Evolutionary conservation across 2,113 vertebrate genomes (phyloP).

Genomic region (Poeciliopsis occidentalis): DNA sequence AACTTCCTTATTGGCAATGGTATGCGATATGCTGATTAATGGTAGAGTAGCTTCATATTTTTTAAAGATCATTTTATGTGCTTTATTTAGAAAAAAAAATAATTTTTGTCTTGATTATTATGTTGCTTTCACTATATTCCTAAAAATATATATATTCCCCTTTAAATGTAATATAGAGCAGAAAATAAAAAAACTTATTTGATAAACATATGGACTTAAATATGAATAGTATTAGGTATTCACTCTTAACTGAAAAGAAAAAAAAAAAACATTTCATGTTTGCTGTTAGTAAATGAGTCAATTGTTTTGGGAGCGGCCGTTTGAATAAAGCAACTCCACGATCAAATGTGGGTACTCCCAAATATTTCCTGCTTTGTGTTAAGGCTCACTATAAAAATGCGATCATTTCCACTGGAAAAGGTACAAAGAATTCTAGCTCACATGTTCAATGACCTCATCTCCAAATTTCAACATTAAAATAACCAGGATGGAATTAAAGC

Average conservation of each 20-base stretch:
- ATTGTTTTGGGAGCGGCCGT: background rate
- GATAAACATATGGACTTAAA: background rate
- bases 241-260: background rate
- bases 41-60: background rate
- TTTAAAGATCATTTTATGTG: too few species aligned
- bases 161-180: background rate
- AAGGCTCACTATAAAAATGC: too few species aligned
- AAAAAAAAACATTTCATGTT: background rate
- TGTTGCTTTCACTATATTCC: too few species aligned
- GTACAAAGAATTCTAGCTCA: background rate
- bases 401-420: background rate
- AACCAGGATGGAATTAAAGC: background rate
- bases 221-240: background rate
- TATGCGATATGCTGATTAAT: background rate
- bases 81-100: too few species aligned
- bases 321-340: background rate
- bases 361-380: background rate
- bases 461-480: background rate
- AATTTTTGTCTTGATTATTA: too few species aligned
- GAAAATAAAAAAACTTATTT: background rate
- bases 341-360: background rate
- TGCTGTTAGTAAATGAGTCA: background rate
- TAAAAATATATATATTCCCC: too few species aligned
- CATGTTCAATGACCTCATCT: background rate
- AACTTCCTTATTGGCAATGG: conserved; percentile 34